phyloP scores from a whole-genome alignment of 2,797 vertebrate genomes.

The Lacerta bilineata region DNA sequence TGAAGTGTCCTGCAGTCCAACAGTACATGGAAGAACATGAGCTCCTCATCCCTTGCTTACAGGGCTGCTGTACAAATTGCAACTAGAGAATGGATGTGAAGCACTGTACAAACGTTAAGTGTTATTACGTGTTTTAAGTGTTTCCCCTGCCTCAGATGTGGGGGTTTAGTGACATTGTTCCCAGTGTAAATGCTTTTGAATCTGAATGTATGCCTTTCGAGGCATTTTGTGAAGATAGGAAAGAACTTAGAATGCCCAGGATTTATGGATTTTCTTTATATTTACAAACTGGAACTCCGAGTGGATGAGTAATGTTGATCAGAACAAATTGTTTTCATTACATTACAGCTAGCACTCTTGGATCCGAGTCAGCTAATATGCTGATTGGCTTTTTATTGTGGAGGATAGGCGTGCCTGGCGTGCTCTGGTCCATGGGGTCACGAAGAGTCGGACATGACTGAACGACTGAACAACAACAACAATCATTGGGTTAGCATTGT shows the following conservation, averaged over 20 bases:
- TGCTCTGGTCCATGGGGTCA: no score
- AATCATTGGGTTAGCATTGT: not conserved
- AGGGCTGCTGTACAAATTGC: no score
- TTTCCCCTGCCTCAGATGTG: no score
- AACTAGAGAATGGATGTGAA: no score
- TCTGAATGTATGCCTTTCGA: not conserved
- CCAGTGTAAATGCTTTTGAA: not conserved
- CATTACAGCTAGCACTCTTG: not conserved
- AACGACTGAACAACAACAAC: no score
- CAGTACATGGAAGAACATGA: no score
- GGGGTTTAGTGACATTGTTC: not conserved
- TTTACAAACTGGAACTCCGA: not conserved
- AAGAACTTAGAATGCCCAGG: not conserved
- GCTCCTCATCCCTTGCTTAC: no score
- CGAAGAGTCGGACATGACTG: no score
- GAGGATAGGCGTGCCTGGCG: no score
- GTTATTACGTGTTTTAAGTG: no score
- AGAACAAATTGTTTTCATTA: constrained; percentile 26
- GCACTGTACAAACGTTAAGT: no score
- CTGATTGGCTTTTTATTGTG: not conserved
- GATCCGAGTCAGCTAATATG: not conserved
- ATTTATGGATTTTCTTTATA: constrained; percentile 19
- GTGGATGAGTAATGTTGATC: constrained; percentile 11
- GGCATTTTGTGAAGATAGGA: not conserved
- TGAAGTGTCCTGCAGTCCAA: no score